Evolutionary conservation across 1,140 invertebrate species (phyloP).

Genomic region (Cotesia typhae): DNA sequence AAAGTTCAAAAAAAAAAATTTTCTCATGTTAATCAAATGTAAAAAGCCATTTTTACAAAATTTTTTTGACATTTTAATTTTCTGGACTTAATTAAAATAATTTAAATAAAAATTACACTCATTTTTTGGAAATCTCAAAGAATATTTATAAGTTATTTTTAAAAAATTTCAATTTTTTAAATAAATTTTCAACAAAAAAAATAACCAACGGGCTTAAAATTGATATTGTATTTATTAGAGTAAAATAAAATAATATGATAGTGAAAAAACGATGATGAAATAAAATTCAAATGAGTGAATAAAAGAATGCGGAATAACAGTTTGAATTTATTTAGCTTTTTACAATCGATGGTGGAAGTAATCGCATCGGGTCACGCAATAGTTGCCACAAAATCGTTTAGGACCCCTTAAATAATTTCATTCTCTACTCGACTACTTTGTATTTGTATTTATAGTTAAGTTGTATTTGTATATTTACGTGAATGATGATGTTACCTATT

Average conservation of each 20-base stretch:
- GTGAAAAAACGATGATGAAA: conserved; percentile 1
- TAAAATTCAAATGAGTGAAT: conserved; percentile 24
- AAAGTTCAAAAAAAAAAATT: too few relatives aligned
- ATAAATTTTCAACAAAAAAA: too few relatives aligned
- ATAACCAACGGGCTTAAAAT: too few relatives aligned
- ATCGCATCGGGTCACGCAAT: conserved; percentile 43
- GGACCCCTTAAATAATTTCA: neutral
- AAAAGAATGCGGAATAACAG: conserved; percentile 27
- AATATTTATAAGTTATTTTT: too few relatives aligned
- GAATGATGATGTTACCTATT: conserved; percentile 1
- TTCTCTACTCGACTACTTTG: conserved; percentile 2
- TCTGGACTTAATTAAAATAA: too few relatives aligned
- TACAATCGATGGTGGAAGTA: conserved; percentile 35
- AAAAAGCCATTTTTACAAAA: too few relatives aligned
- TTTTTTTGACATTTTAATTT: too few relatives aligned
- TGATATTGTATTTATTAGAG: too few relatives aligned
- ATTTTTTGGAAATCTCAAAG: too few relatives aligned
- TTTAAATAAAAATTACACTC: too few relatives aligned
- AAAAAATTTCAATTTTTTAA: too few relatives aligned
- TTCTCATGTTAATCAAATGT: too few relatives aligned
- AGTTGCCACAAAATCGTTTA: conserved; percentile 32
- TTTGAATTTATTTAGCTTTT: conserved; percentile 25
- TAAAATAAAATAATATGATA: neutral
- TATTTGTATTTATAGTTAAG: conserved; percentile 5
- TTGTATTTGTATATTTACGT: conserved; percentile 25